phyloP scores from a whole-genome alignment of 2,797 vertebrate genomes.

The Amniataba percoides region DNA sequence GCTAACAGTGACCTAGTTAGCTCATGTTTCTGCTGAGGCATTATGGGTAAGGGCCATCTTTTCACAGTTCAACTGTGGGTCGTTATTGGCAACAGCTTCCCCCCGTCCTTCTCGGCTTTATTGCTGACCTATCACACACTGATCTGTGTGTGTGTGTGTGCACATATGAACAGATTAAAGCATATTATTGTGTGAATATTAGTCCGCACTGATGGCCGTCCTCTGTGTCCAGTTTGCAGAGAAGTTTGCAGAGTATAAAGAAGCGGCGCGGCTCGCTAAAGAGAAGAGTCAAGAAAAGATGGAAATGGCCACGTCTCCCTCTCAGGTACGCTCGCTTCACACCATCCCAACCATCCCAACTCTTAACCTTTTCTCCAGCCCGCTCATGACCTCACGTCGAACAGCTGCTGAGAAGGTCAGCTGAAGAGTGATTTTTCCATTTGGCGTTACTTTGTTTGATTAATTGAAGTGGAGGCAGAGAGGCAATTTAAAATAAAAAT shows the following conservation, averaged over 20 bases:
- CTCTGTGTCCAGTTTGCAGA: slow-evolving; percentile 93
- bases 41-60: slow-evolving; percentile 58
- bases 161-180: slow-evolving; percentile 55
- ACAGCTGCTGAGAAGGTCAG: slow-evolving; percentile 2
- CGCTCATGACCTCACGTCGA: background rate
- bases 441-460: slow-evolving; percentile 3
- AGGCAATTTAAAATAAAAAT: background rate
- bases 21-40: slow-evolving; percentile 66
- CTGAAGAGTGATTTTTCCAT: background rate
- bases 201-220: slow-evolving; percentile 33
- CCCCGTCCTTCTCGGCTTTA: slow-evolving; percentile 24
- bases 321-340: slow-evolving; percentile 87
- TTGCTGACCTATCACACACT: slow-evolving; percentile 45
- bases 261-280: slow-evolving; percentile 96
- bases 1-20: slow-evolving; percentile 61
- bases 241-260: slow-evolving; percentile 99
- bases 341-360: background rate
- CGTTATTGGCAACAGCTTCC: slow-evolving; percentile 58
- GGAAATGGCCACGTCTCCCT: slow-evolving; percentile 97
- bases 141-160: slow-evolving; percentile 31
- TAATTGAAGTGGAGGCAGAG: background rate
- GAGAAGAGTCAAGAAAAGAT: slow-evolving; percentile 99
- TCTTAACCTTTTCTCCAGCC: background rate
- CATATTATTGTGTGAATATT: slow-evolving; percentile 32
- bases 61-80: slow-evolving; percentile 48